Base-by-base conservation (phyloP, 2,113 vertebrate genomes). In the Ceyx cyanopectus region DNA sequence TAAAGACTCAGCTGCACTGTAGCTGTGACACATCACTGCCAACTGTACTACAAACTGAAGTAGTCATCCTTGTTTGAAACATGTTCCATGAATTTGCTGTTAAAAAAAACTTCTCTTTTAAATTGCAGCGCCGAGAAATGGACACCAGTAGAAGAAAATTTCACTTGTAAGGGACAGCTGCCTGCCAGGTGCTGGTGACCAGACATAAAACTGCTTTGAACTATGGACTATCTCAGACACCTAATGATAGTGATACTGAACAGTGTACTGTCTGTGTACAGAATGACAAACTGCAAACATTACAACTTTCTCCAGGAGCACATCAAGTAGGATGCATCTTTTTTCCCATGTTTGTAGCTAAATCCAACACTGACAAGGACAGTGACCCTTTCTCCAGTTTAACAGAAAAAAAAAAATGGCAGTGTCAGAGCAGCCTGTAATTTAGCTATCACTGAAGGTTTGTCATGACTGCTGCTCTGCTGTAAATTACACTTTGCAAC, bases 141-240 rank as follows among this genome's bases (percentile, higher is more conserved):
- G 99, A 99, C 73, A 98, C 98, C 88, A 99, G 96, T 94, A 98
- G 99, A 98, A 98, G 99, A 96, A 99, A 99, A 97, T 99, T 99
- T 96, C 99, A 99, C 75, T 98, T 99, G 12, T 99, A 93, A 98
- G n/a, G 70, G 45, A 68, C 19, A 82, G 11, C 56, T 26, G 40
- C 9, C 46, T 85, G 48, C 72, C 32, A 61, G 0, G 32, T 82
- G 62, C 65, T 89, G 41, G 14, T 79, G 41, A 81, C 45, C 29
- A 87, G 83, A 60, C 93, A 54, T 29, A 43, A 34, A 91, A 29
- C 51, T 75, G 24, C 85, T 84, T 76, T 66, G 17, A 29, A 62
- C 68, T 34, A 4, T 1, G 12, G 82, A 74, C 78, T 14, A 76
- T 41, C 41, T 54, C 30, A n/a, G 41, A 61, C 41, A 70, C n/a